Base-by-base conservation (phyloP, 2,888 invertebrate genomes). In the Synanthedon myopaeformis region DNA sequence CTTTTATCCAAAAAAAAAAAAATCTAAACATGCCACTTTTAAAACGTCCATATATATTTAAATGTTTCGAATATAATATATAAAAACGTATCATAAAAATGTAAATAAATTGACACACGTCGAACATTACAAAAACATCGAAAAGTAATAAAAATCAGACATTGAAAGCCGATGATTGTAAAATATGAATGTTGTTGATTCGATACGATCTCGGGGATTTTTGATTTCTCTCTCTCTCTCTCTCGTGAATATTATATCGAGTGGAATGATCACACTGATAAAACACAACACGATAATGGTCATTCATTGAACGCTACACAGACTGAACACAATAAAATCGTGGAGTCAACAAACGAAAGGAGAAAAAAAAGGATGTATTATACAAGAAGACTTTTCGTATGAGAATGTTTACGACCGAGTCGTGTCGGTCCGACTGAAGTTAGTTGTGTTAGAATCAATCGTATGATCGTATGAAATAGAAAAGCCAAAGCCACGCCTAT, bases 401-500 rank as follows among this genome's bases (percentile, higher is more conserved):
- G 68, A 67, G 59, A 59, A 59, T 67, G 62, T 64, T 59, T 64
- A 55, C 59, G 54, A 56, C 54, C 52, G 56, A 64, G 73, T 79
- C 76, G 80, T 74, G 71, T 74, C 79, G 81, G 78, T 75, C 66
- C 48, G 35, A 51, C 49, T 69, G 69, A 70, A 81, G 80, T 87
- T 87, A 87, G 86, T 87, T 69, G 66, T 79, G 85, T 87, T 87
- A 87, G 74, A 69, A 74, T 77, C 79, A 85, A 79, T 79, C 75
- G 75, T 73, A 82, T 85, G 84, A 82, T 75, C 73, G 75, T 68
- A 83, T 83, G 82, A 82, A 67, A 82, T 70, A 84, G 72, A 80
- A 77, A 86, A 85, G 84, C 85, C 72, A 85, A 87, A 87, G 86
- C 86, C 85, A 87, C 86, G 84, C 85, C 86, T 87, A 87, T 71